A percentile compares a stretch with the other conserved stretches of the same genome.
phyloP scores from a whole-genome alignment of 2,888 invertebrate species.

The Argynnis bischoffii region DNA sequence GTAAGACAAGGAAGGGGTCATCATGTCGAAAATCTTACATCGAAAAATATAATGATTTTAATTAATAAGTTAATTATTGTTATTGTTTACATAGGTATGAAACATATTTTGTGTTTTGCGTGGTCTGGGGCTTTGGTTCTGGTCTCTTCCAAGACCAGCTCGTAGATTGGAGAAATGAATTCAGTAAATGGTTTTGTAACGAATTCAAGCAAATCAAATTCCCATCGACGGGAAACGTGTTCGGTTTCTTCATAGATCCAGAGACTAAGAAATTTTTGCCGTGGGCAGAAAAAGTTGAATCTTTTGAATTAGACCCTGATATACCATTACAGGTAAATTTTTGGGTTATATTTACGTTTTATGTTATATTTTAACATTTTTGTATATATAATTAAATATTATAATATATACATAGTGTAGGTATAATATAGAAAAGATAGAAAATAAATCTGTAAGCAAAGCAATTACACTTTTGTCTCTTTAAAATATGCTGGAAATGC shows the following conservation, averaged over 20 bases:
- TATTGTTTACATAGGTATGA: conserved; percentile 84
- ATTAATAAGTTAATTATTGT: background rate
- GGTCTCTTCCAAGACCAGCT: conserved; percentile 95
- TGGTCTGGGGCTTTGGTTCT: conserved; percentile 97
- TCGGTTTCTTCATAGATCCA: conserved; percentile 93
- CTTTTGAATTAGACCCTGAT: conserved; percentile 92
- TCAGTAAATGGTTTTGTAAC: conserved; percentile 96
- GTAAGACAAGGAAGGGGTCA: too few relatives aligned
- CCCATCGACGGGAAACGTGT: conserved; percentile 91
- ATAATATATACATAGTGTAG: too few relatives aligned
- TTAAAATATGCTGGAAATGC: too few relatives aligned
- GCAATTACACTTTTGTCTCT: too few relatives aligned
- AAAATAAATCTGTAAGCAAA: too few relatives aligned
- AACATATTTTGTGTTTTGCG: conserved; percentile 94
- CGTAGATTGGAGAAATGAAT: conserved; percentile 95
- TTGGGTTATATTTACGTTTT: too few relatives aligned
- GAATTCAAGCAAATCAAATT: conserved; percentile 96
- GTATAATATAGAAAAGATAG: too few relatives aligned
- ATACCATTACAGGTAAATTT: conserved; percentile 90
- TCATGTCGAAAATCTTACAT: too few relatives aligned
- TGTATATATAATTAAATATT: too few relatives aligned
- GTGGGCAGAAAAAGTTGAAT: conserved; percentile 91
- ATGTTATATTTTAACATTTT: too few relatives aligned
- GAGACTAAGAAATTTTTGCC: conserved; percentile 92
- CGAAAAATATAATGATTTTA: background rate